A percentile compares a stretch with the other conserved stretches of the same genome.
phyloP scores from a whole-genome alignment of 2,797 vertebrate genomes.

The Serranus cabrilla region DNA sequence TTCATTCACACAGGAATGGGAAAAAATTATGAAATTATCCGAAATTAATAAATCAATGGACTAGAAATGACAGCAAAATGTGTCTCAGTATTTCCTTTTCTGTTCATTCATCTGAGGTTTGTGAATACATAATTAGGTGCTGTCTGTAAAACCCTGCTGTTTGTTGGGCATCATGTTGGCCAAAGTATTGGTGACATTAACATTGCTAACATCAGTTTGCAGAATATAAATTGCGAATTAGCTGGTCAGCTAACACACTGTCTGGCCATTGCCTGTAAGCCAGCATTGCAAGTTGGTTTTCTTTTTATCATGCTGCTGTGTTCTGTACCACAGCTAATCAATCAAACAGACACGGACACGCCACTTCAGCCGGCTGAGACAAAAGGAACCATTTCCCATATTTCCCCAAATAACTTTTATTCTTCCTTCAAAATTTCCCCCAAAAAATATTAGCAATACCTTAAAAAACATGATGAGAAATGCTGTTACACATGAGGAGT shows the following conservation, averaged over 20 bases:
- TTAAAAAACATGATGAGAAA: no score
- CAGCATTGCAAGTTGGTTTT: neutral
- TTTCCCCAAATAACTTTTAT: neutral
- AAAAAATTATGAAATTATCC: no score
- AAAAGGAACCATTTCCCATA: neutral
- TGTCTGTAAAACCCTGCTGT: no score
- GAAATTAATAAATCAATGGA: no score
- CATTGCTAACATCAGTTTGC: neutral
- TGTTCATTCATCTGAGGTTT: no score
- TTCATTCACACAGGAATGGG: no score
- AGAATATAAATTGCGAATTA: neutral
- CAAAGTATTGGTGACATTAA: no score
- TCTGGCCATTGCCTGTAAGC: neutral
- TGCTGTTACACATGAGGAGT: neutral
- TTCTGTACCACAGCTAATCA: conserved; percentile 7
- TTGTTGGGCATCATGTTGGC: no score
- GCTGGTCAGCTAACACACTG: neutral
- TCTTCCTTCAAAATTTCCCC: neutral
- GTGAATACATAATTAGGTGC: no score
- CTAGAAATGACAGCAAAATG: no score
- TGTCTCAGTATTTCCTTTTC: no score
- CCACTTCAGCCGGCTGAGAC: neutral
- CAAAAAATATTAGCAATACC: neutral
- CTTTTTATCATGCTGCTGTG: neutral
- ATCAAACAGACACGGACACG: conserved; percentile 1